Conservation (phyloP, 2,888 invertebrate genomes). For the Netelia melanura region DNA sequence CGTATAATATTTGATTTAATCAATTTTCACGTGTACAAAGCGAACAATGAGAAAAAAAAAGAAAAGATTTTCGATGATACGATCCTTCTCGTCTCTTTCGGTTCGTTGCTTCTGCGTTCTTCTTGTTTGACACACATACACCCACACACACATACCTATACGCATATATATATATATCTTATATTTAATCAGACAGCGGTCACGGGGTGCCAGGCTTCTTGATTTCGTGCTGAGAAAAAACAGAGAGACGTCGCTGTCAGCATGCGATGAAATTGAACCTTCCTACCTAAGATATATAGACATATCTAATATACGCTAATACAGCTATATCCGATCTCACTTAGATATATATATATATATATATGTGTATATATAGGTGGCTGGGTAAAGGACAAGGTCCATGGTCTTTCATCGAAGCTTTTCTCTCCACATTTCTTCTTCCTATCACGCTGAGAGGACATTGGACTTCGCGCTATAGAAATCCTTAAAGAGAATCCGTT, state of each 20-base stretch:
- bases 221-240: conserved; percentile 32
- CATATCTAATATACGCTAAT: not conserved
- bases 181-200: conserved; percentile 30
- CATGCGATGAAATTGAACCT: conserved; percentile 46
- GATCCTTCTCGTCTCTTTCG: not conserved
- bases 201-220: conserved; percentile 21
- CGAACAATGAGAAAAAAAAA: not conserved
- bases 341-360: conserved; percentile 8
- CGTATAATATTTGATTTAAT: not conserved
- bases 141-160: not conserved
- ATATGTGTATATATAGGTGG: not conserved
- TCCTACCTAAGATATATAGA: conserved; percentile 29
- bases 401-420: conserved; percentile 13
- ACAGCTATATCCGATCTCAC: not conserved
- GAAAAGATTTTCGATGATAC: not conserved
- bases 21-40: not conserved
- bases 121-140: not conserved
- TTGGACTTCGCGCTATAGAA: conserved; percentile 1
- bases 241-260: not conserved
- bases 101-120: not conserved
- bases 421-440: conserved; percentile 27
- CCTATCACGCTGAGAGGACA: not conserved
- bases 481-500: conserved; percentile 17
- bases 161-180: not conserved
- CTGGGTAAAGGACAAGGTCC: not conserved